These are phyloP conservation scores for Polyploca ridens DNA, from an alignment of 2,888 invertebrate species.

Conservation along the genomic window DNA sequence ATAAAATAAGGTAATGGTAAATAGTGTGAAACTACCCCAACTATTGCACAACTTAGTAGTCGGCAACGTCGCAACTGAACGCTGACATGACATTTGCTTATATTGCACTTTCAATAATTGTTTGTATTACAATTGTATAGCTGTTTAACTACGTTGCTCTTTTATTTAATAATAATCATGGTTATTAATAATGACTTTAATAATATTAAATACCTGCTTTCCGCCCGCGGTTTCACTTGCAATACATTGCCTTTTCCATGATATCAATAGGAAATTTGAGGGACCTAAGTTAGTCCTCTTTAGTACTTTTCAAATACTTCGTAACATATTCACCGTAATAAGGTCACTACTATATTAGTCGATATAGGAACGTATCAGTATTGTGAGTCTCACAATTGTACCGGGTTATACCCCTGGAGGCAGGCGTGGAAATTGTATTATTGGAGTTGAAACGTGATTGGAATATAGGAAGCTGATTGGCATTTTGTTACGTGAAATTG, in stretches of 20 bases:
- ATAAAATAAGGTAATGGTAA: too few relatives aligned
- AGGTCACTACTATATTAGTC: background rate
- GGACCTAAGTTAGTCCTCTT: too few relatives aligned
- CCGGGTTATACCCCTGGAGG: slow-evolving; percentile 1
- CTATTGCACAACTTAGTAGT: background rate
- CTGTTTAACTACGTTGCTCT: slow-evolving; percentile 1
- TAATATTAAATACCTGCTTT: background rate
- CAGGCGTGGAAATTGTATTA: slow-evolving; percentile 36
- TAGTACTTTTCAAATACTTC: background rate
- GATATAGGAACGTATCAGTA: background rate
- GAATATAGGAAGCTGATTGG: slow-evolving; percentile 33
- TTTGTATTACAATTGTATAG: background rate
- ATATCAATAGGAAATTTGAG: too few relatives aligned
- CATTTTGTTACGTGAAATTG: slow-evolving; percentile 29
- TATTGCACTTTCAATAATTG: background rate
- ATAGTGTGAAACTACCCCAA: background rate
- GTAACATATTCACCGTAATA: background rate
- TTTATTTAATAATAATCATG: background rate
- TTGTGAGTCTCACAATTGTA: slow-evolving; percentile 1
- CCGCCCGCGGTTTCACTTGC: too few relatives aligned
- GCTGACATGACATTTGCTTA: slow-evolving; percentile 7
- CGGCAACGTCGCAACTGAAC: background rate
- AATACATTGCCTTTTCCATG: too few relatives aligned
- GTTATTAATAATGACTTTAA: background rate
- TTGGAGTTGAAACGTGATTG: slow-evolving; percentile 31